Conservation (phyloP, 2,797 vertebrate species). For the Enteromius trimaculatus region DNA sequence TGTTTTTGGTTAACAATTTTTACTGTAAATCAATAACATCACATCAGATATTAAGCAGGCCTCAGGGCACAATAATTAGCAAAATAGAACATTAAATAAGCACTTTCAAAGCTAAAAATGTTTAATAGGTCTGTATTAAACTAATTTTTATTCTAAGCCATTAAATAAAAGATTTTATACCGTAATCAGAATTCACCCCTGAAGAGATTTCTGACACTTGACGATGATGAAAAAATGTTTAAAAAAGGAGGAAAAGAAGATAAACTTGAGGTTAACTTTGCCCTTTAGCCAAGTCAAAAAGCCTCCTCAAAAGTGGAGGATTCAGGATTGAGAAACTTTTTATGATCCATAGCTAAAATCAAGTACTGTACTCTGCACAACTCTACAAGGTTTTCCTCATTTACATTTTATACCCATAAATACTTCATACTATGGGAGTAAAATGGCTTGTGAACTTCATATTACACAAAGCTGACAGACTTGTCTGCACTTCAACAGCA, state of each 20-base stretch:
- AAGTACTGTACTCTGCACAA: not conserved
- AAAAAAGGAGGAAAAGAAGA: not conserved
- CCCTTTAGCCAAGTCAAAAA: slow-evolving; percentile 1
- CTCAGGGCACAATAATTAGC: not conserved
- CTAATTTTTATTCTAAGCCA: not conserved
- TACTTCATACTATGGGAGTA: not conserved
- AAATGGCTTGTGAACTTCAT: not conserved
- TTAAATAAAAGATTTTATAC: not conserved
- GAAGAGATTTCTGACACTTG: not conserved
- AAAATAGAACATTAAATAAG: no score
- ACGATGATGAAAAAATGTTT: not conserved
- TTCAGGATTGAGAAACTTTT: not conserved
- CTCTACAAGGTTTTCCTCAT: not conserved
- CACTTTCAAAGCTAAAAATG: no score
- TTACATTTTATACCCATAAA: not conserved
- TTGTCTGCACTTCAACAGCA: not conserved
- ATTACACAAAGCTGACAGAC: not conserved
- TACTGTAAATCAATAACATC: not conserved
- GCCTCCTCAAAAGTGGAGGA: not conserved
- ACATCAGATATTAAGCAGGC: not conserved
- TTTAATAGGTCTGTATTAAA: not conserved
- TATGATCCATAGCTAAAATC: not conserved
- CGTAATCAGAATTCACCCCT: not conserved
- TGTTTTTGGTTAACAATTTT: not conserved
- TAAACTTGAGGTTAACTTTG: not conserved